Evolutionary conservation across 2,888 invertebrate genomes (phyloP).

Genomic region (Apoda limacodes): DNA sequence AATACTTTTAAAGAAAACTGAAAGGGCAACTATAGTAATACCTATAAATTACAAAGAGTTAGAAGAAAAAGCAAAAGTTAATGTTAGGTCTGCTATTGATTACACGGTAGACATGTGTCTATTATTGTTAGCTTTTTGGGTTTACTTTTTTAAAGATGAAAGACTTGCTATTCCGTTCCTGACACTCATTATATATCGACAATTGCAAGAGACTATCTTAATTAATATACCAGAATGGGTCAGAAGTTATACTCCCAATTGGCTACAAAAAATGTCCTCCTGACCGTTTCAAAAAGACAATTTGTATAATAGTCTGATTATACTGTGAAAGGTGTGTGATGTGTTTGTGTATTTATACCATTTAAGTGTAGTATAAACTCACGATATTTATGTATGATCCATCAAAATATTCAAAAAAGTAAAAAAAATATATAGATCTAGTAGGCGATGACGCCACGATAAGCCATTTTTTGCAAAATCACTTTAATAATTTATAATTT

Average conservation of each 20-base stretch:
- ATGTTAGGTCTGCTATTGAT: slow-evolving; percentile 76
- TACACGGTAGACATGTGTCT: slow-evolving; percentile 81
- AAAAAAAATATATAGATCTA: slow-evolving; percentile 32
- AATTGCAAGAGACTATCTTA: slow-evolving; percentile 75
- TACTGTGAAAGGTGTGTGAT: slow-evolving; percentile 54
- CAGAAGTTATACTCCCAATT: slow-evolving; percentile 41
- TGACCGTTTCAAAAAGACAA: slow-evolving; percentile 57
- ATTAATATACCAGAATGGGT: slow-evolving; percentile 72
- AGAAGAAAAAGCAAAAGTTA: slow-evolving; percentile 73
- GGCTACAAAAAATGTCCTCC: slow-evolving; percentile 58
- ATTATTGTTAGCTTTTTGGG: slow-evolving; percentile 81
- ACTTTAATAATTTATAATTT: slow-evolving; percentile 5
- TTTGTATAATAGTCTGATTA: slow-evolving; percentile 44
- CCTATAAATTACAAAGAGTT: slow-evolving; percentile 67
- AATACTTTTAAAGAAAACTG: slow-evolving; percentile 47
- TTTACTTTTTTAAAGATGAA: slow-evolving; percentile 85
- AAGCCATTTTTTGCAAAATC: background rate
- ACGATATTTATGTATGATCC: slow-evolving; percentile 8
- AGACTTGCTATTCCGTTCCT: slow-evolving; percentile 84
- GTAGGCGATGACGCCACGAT: slow-evolving; percentile 35
- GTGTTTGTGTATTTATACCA: slow-evolving; percentile 27
- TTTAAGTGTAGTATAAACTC: background rate
- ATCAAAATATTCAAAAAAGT: slow-evolving; percentile 13
- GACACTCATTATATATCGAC: slow-evolving; percentile 80
- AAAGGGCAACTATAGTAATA: slow-evolving; percentile 57